These are phyloP conservation scores for Prietella phreatophila DNA, from an alignment of 2,113 vertebrate genomes.

Conservation along the genomic window DNA sequence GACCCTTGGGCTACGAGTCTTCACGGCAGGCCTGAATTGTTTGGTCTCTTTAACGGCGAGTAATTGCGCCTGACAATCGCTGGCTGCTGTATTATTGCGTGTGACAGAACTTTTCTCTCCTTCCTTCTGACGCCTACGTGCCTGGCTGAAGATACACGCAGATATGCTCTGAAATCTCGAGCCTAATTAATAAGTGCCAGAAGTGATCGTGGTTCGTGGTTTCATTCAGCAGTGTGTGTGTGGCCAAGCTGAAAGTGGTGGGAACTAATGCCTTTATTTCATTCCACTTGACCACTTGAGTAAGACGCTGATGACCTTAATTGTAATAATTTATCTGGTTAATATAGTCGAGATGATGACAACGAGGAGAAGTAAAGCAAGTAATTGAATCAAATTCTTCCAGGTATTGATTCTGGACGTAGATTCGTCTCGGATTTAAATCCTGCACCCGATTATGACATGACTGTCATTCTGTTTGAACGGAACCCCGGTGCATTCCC, in stretches of 20 bases:
- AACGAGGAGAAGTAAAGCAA: not conserved
- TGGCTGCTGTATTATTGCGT: constrained; percentile 46
- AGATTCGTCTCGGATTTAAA: not conserved
- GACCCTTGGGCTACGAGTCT: constrained; percentile 48
- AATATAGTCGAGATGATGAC: constrained; percentile 8
- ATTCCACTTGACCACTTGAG: constrained; percentile 64
- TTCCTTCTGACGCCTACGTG: constrained; percentile 46
- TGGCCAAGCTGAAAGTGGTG: constrained; percentile 40
- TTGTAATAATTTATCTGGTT: constrained; percentile 66
- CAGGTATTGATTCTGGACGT: not conserved
- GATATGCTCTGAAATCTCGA: constrained; percentile 59
- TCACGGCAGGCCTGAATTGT: constrained; percentile 48
- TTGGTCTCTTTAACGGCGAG: constrained; percentile 53
- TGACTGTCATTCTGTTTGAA: not conserved
- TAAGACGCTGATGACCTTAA: constrained; percentile 67
- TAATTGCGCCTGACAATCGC: constrained; percentile 62
- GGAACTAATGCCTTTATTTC: constrained; percentile 59
- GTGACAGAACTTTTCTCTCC: constrained; percentile 55
- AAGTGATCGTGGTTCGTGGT: constrained; percentile 54
- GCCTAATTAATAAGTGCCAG: constrained; percentile 63
- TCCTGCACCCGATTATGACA: not conserved
- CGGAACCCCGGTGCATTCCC: not conserved
- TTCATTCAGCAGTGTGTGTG: constrained; percentile 38
- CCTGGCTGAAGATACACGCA: constrained; percentile 45
- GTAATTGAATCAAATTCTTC: constrained; percentile 1